Percentiles rank a stretch among this genome's conserved stretches.
These are phyloP conservation scores for Notothenia rossii DNA, from an alignment of 2,113 vertebrate genomes.

Conservation along the genomic window DNA sequence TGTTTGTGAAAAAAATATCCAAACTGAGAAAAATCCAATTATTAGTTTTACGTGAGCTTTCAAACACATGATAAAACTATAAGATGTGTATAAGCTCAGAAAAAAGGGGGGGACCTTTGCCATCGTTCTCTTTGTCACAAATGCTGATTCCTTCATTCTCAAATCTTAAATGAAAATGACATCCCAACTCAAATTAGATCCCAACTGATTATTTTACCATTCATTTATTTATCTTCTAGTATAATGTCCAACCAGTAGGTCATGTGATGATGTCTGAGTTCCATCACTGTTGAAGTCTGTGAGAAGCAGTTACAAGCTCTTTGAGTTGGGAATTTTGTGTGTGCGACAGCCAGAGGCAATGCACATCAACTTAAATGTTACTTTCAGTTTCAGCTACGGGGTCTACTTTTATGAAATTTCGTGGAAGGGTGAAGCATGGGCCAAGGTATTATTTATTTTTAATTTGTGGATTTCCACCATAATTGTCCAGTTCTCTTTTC, in stretches of 20 bases:
- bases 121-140: not conserved
- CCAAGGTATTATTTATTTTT: no score
- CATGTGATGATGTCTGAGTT: not conserved
- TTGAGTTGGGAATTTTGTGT: not conserved
- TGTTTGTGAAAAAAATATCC: not conserved
- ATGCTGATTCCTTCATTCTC: not conserved
- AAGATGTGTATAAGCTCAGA: not conserved
- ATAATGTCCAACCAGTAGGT: not conserved
- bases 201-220: not conserved
- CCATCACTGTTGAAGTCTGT: not conserved
- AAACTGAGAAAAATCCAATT: not conserved
- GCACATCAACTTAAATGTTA: not conserved
- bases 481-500: not conserved
- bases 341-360: not conserved
- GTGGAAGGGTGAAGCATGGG: no score
- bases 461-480: not conserved
- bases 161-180: not conserved
- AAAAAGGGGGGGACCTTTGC: not conserved
- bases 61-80: not conserved
- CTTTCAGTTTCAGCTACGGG: not conserved
- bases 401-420: no score
- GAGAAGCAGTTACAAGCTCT: not conserved
- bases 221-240: no score
- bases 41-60: not conserved
- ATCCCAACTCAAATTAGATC: not conserved